A percentile compares a stretch with the other conserved stretches of the same genome.
Conservation (phyloP, 2,113 vertebrate genomes). For the Phalacrocorax carbo region DNA sequence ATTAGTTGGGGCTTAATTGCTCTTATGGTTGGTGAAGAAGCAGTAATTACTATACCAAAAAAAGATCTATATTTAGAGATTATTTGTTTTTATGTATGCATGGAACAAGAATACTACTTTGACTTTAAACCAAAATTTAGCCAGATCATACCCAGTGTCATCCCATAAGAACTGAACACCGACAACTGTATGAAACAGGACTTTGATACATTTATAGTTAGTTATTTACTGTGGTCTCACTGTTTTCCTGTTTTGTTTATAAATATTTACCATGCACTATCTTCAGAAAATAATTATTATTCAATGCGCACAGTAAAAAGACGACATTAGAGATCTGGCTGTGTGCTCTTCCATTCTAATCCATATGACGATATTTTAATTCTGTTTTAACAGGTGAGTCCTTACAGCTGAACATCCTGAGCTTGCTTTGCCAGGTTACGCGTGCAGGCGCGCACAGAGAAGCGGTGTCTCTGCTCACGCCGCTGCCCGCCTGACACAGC, state of each 20-base stretch:
- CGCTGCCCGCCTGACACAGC: not conserved
- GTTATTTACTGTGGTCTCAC: conserved; percentile 62
- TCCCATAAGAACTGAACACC: conserved; percentile 1
- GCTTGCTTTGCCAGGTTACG: conserved; percentile 25
- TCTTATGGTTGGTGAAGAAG: conserved; percentile 28
- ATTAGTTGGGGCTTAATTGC: conserved; percentile 63
- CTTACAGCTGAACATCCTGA: conserved; percentile 14
- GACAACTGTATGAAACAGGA: conserved; percentile 35
- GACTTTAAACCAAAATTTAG: conserved; percentile 20
- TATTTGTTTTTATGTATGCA: conserved; percentile 7
- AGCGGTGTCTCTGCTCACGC: not conserved
- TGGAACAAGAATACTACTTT: not conserved
- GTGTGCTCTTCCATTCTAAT: conserved; percentile 55
- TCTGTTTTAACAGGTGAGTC: conserved; percentile 53
- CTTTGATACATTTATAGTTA: conserved; percentile 58
- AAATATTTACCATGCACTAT: conserved; percentile 71
- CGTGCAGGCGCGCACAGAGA: conserved; percentile 4
- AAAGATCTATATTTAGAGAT: conserved; percentile 15
- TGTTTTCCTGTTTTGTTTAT: conserved; percentile 69
- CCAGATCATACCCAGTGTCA: not conserved
- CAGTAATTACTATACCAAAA: conserved; percentile 51
- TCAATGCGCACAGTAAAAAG: conserved; percentile 48
- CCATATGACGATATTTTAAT: conserved; percentile 65
- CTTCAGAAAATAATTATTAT: conserved; percentile 73
- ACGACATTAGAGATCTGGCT: conserved; percentile 38